phyloP scores from a whole-genome alignment of 2,888 invertebrate species.

The Perithous albicinctus region DNA sequence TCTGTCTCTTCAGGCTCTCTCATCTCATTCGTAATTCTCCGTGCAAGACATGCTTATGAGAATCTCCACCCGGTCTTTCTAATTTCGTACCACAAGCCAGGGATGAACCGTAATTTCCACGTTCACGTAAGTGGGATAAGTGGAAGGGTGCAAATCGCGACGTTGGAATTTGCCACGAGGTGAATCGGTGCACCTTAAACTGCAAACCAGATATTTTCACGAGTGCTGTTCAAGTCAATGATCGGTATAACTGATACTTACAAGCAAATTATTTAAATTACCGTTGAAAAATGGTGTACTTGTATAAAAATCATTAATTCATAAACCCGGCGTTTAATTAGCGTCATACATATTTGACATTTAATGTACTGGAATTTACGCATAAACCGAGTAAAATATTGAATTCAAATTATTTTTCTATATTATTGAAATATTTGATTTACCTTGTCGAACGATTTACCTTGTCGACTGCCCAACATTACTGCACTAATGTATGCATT shows the following conservation, averaged over 20 bases:
- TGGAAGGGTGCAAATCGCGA: conserved; percentile 36
- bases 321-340: no score
- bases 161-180: conserved; percentile 25
- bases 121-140: conserved; percentile 56
- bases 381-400: no score
- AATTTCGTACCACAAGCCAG: conserved; percentile 52
- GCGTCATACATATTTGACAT: no score
- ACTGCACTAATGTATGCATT: neutral
- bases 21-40: conserved; percentile 52
- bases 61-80: conserved; percentile 54
- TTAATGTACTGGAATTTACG: no score
- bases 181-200: conserved; percentile 12
- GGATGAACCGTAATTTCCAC: conserved; percentile 60
- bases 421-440: neutral
- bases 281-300: no score
- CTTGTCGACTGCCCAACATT: no score
- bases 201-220: neutral
- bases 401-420: neutral
- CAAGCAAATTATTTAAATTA: neutral
- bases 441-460: neutral
- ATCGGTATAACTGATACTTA: neutral
- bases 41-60: conserved; percentile 30
- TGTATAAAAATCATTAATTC: no score
- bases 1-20: conserved; percentile 1
- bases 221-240: neutral